Conservation (phyloP, 2,888 invertebrate genomes). For the Amphipyra tragopoginis region DNA sequence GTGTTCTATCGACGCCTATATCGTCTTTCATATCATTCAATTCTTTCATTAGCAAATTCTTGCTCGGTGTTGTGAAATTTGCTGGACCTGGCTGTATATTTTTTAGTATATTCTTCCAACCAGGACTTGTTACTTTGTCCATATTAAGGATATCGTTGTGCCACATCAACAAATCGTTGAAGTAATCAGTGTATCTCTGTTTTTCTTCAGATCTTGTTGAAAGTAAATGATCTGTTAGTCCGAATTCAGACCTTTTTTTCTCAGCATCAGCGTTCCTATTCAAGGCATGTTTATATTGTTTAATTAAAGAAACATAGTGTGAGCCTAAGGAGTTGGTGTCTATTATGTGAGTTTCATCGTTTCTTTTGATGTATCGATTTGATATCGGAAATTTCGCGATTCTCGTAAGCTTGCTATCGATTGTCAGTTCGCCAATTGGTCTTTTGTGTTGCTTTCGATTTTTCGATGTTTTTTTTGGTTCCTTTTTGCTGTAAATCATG, state of each 20-base stretch:
- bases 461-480: no score
- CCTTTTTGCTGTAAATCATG: background rate
- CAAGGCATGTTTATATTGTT: background rate
- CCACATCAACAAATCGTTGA: conserved; percentile 71
- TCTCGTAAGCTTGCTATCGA: conserved; percentile 36
- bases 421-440: conserved; percentile 4
- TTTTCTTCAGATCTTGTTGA: background rate
- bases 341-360: background rate
- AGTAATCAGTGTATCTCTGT: conserved; percentile 59
- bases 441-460: background rate
- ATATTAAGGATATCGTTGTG: conserved; percentile 68
- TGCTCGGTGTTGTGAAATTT: conserved; percentile 48
- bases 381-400: conserved; percentile 33
- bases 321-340: background rate
- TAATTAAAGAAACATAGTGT: background rate
- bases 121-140: conserved; percentile 51
- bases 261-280: background rate
- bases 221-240: no score
- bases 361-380: conserved; percentile 1
- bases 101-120: conserved; percentile 58
- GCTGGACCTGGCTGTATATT: conserved; percentile 26
- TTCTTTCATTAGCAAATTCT: conserved; percentile 52
- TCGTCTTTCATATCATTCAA: conserved; percentile 41
- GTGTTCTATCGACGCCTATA: background rate
- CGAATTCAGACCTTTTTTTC: background rate